Evolutionary conservation across 2,113 vertebrate species (phyloP), one percentile per base, ranked within the genome.

Genomic region (Perognathus longimembris): DNA sequence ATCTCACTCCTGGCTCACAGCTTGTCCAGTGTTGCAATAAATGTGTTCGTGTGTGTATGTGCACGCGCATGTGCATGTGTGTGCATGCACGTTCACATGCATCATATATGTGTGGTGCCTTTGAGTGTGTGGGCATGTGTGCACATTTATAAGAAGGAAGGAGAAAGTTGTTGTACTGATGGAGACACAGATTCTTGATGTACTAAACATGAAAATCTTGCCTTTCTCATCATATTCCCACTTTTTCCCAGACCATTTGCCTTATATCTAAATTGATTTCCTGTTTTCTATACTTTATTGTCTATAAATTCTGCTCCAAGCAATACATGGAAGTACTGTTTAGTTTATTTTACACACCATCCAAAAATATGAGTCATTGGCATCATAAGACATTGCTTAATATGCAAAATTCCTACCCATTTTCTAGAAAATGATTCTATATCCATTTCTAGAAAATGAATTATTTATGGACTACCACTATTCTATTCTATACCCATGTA

Each of bases 291-390:
- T 40, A 54, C 42, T 11, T 57, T 7, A 84, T 24, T 78, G 45
- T 45, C 45, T 30, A 24, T 10, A 81, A 78, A 59, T 40, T 66
- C 59, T 64, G 21, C 66, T 74, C 5, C 45, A 59, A 69, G 57
- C 26, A 74, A 3, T 40, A 34, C 77, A 4, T 15, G 10, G 61
- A 75, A 67, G 10, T 64, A 32, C 6, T 75, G 57, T 54, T 79
- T 73, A 11, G 69, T 54, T 14, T 17, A 76, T 80, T 88, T 67
- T 67, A 24, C 34, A 76, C 40, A 54, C 70, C 77, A 85, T 83
- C 42, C 40, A 11, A 63, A 59, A 74, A 85, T 77, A 57, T 14
- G 12, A 40, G 38, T 66, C 42, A 80, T 66, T 67, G 24, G 45
- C 54, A 45, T 17, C 12, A 9, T 17, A 30, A 38, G n/a, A 18